phyloP scores from a whole-genome alignment of 2,113 vertebrate genomes.

The Calyptomena viridis region DNA sequence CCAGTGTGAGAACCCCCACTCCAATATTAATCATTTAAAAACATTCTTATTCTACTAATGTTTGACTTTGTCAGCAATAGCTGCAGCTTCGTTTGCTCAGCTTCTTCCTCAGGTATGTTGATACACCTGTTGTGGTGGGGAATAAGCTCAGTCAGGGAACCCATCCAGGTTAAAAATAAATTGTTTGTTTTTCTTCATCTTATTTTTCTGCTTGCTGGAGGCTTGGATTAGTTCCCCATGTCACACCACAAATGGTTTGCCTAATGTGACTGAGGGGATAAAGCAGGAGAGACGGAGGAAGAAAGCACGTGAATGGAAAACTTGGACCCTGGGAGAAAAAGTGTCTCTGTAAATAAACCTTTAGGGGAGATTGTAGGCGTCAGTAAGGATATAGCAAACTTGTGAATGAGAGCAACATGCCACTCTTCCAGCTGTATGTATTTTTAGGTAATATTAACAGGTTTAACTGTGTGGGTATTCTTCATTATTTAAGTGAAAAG shows the following conservation, averaged over 20 bases:
- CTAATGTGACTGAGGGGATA: background rate
- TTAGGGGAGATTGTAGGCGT: background rate
- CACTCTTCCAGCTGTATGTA: background rate
- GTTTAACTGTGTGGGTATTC: slow-evolving; percentile 15
- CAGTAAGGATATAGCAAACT: background rate
- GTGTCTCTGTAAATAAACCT: background rate
- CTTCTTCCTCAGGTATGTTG: background rate
- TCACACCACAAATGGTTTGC: background rate
- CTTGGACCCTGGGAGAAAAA: background rate
- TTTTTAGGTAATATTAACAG: slow-evolving; percentile 21
- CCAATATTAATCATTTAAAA: background rate
- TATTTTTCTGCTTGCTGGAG: background rate
- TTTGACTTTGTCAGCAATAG: background rate
- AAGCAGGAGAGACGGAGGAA: background rate
- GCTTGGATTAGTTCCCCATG: background rate
- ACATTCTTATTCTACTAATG: background rate
- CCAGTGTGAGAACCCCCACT: background rate
- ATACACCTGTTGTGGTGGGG: slow-evolving; percentile 13
- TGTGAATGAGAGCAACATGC: slow-evolving; percentile 29
- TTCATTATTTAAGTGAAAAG: slow-evolving; percentile 26
- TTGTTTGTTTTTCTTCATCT: background rate
- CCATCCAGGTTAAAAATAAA: slow-evolving; percentile 9
- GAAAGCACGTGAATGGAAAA: background rate
- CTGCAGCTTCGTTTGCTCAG: background rate
- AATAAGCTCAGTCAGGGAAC: background rate